These are phyloP conservation scores for Caenorhabditis sp. DNA, from an alignment of 2,888 invertebrate genomes.

Conservation along the genomic window DNA sequence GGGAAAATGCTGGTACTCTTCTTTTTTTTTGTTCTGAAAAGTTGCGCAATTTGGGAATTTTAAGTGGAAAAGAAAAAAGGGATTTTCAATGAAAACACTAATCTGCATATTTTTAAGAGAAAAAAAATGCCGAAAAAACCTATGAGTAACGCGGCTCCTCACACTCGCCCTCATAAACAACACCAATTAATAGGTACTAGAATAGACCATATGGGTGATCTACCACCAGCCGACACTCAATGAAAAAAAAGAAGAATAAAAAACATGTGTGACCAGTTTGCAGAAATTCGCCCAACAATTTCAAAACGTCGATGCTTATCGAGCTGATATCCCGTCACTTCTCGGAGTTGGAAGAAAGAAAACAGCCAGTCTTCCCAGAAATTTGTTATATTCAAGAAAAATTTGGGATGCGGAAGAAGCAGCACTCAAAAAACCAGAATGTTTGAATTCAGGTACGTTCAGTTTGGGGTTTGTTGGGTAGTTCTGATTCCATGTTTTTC, in stretches of 20 bases:
- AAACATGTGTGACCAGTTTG: background rate
- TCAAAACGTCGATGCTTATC: constrained; percentile 28
- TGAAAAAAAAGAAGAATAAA: too few relatives aligned
- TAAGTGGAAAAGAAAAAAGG: too few relatives aligned
- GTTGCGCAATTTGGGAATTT: too few relatives aligned
- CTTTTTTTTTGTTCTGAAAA: too few relatives aligned
- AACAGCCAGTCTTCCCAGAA: constrained; percentile 19
- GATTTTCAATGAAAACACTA: too few relatives aligned
- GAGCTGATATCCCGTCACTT: constrained; percentile 35
- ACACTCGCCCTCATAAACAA: background rate
- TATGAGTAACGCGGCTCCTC: too few relatives aligned
- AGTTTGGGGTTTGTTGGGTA: background rate
- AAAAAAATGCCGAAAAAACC: too few relatives aligned
- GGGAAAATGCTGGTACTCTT: too few relatives aligned
- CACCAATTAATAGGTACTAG: background rate
- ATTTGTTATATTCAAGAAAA: constrained; percentile 22
- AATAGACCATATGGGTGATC: background rate
- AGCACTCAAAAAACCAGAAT: too few relatives aligned
- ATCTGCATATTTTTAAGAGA: too few relatives aligned
- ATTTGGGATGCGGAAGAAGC: background rate
- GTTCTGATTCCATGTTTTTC: background rate
- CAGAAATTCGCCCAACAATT: constrained; percentile 31
- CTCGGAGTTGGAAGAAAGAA: constrained; percentile 39
- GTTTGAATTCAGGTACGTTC: too few relatives aligned
- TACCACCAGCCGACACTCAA: background rate